phyloP scores from a whole-genome alignment of 1,140 invertebrate species.

The Acromyrmex charruanus region DNA sequence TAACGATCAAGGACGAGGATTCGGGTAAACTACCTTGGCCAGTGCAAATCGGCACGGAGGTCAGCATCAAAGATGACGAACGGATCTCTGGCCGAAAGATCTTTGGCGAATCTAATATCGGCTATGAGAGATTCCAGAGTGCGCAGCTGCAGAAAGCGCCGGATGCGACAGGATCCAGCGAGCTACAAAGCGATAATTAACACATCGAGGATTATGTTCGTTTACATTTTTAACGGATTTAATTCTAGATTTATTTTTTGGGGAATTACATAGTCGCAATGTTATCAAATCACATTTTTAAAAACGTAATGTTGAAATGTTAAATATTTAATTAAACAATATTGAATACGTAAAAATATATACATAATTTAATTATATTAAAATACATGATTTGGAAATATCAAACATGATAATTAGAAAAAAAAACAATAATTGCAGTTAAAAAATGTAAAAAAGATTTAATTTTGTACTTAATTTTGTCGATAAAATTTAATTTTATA shows the following conservation, averaged over 20 bases:
- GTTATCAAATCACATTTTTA: background rate
- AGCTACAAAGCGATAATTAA: constrained; percentile 71
- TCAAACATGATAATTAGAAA: constrained; percentile 10
- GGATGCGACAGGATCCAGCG: constrained; percentile 72
- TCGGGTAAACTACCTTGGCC: constrained; percentile 82
- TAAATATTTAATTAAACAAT: constrained; percentile 6
- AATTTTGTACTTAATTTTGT: too few relatives aligned
- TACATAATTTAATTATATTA: background rate
- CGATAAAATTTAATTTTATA: background rate
- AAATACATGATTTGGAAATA: background rate
- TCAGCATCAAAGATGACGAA: constrained; percentile 85
- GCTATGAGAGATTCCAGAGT: constrained; percentile 80
- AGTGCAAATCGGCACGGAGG: constrained; percentile 84
- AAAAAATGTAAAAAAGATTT: background rate
- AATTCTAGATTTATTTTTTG: background rate
- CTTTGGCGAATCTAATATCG: constrained; percentile 76
- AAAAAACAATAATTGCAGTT: background rate
- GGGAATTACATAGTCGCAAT: background rate
- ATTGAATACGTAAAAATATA: background rate
- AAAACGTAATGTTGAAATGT: background rate
- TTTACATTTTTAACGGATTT: background rate
- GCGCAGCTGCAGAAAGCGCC: constrained; percentile 76
- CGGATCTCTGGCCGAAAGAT: constrained; percentile 81
- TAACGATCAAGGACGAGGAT: constrained; percentile 70
- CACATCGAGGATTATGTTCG: background rate